phyloP scores from a whole-genome alignment of 2,888 invertebrate genomes.

The Ornithoptera priamus region DNA sequence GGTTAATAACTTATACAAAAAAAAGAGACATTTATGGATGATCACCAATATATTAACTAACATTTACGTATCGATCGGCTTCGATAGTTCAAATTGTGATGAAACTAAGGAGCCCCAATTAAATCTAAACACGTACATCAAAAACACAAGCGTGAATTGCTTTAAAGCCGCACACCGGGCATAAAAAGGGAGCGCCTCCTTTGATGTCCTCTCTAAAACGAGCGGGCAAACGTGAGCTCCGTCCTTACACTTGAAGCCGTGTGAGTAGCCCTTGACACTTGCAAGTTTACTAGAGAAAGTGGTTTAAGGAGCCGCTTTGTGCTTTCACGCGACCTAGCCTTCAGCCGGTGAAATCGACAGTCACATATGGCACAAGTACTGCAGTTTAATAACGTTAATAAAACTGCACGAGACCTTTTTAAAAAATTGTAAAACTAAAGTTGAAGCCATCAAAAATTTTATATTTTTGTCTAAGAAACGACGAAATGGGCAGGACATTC shows the following conservation, averaged over 20 bases:
- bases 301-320: conserved; percentile 5
- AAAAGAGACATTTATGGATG: too few species aligned
- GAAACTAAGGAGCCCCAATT: background rate
- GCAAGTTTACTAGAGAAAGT: conserved; percentile 24
- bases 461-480: too few species aligned
- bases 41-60: too few species aligned
- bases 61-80: background rate
- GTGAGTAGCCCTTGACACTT: conserved; percentile 32
- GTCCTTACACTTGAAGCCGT: conserved; percentile 33
- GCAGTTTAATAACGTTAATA: background rate
- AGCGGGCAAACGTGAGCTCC: conserved; percentile 20
- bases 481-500: too few species aligned
- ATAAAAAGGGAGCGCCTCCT: conserved; percentile 30
- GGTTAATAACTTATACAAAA: too few species aligned
- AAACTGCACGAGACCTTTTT: background rate
- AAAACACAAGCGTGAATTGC: conserved; percentile 12
- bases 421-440: background rate
- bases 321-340: conserved; percentile 14
- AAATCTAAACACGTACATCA: conserved; percentile 13
- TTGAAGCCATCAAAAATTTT: too few species aligned
- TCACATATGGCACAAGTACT: background rate
- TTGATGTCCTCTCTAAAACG: conserved; percentile 32
- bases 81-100: background rate
- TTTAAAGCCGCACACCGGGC: conserved; percentile 29
- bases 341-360: conserved; percentile 5